A percentile compares a stretch with the other conserved stretches of the same genome.
phyloP scores from a whole-genome alignment of 37 sponge, comb jelly and placozoan genomes.

The Oscarella lobularis region DNA sequence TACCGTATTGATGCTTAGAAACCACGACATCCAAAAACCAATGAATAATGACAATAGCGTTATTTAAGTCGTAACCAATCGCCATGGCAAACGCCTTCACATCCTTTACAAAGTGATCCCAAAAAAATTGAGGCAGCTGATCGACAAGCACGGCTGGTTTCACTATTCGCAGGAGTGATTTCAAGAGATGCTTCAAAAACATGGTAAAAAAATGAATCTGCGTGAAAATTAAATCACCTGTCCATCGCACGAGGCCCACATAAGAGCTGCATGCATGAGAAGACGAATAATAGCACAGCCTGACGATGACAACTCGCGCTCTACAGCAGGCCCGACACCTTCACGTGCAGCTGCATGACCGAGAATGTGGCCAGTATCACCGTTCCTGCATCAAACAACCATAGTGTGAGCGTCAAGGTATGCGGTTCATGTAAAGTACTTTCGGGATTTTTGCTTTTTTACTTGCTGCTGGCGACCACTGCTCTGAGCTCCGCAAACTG shows the following conservation, averaged over 20 bases:
- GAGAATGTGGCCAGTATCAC: not conserved
- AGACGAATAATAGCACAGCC: not conserved
- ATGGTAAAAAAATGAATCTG: too few species aligned
- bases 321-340: not conserved
- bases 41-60: constrained; percentile 36
- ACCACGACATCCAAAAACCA: constrained; percentile 29
- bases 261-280: not conserved
- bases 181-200: too few species aligned
- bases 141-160: not conserved
- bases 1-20: too few species aligned
- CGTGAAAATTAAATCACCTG: not conserved
- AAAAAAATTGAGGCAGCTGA: not conserved
- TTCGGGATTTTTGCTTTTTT: too few species aligned
- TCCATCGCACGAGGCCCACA: not conserved
- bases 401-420: too few species aligned
- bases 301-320: not conserved
- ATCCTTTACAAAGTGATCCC: not conserved
- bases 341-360: too few species aligned
- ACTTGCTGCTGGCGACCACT: too few species aligned
- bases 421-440: too few species aligned
- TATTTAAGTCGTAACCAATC: constrained; percentile 25
- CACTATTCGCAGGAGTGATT: too few species aligned
- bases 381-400: too few species aligned
- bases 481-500: too few species aligned
- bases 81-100: not conserved